Percentiles rank a stretch among this genome's conserved stretches.
Conservation (phyloP, 2,888 invertebrate genomes). For the Alsophila aescularia region DNA sequence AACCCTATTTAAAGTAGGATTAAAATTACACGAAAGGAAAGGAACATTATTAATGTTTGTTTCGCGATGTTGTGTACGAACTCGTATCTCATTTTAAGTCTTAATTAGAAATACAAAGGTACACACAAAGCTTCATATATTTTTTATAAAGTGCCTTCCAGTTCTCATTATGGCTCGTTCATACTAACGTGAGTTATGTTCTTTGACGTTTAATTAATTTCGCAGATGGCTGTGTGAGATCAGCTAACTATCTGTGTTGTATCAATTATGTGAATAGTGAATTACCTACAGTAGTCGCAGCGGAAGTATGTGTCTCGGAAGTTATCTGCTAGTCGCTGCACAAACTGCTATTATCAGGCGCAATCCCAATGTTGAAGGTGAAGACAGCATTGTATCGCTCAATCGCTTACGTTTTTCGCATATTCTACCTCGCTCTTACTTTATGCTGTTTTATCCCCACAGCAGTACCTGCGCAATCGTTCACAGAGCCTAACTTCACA, state of each 20-base stretch:
- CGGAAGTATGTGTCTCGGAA: too few species aligned
- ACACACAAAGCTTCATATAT: slow-evolving; percentile 20
- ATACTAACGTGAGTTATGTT: slow-evolving; percentile 17
- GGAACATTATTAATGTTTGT: slow-evolving; percentile 1
- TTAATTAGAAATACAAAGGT: slow-evolving; percentile 20
- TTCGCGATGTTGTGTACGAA: neutral
- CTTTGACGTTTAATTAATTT: slow-evolving; percentile 30
- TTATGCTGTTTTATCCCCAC: too few species aligned
- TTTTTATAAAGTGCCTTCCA: slow-evolving; percentile 21
- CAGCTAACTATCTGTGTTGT: slow-evolving; percentile 35
- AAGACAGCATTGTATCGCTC: too few species aligned
- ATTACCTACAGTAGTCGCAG: too few species aligned
- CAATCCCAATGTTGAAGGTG: too few species aligned
- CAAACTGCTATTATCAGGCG: too few species aligned
- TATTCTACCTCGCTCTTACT: too few species aligned
- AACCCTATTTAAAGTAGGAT: too few species aligned
- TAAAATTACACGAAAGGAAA: slow-evolving; percentile 11
- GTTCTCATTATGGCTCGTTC: slow-evolving; percentile 16
- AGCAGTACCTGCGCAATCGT: too few species aligned
- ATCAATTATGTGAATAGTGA: slow-evolving; percentile 33
- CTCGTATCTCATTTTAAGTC: slow-evolving; percentile 12
- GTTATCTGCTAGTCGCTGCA: too few species aligned
- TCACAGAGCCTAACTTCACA: too few species aligned
- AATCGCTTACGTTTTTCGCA: too few species aligned
- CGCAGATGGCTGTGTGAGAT: slow-evolving; percentile 39